Percentiles rank a stretch among this genome's conserved stretches.
phyloP scores from a whole-genome alignment of 2,888 invertebrate species.

The Chloroclystis v-ata region DNA sequence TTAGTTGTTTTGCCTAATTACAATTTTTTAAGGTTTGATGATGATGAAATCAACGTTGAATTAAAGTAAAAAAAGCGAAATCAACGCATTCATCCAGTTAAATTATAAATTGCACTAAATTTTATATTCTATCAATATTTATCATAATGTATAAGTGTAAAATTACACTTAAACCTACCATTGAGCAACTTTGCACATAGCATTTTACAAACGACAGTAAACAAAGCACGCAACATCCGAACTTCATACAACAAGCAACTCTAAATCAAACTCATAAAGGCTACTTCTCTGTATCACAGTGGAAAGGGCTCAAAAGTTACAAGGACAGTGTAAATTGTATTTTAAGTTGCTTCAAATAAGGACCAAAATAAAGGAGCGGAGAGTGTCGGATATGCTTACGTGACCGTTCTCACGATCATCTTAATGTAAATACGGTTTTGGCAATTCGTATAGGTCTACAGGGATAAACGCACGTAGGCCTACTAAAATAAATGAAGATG shows the following conservation, averaged over 20 bases:
- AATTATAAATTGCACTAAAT: too few relatives aligned
- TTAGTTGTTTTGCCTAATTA: too few relatives aligned
- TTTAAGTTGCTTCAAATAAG: conserved; percentile 2
- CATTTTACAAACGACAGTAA: conserved; percentile 3
- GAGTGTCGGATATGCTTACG: conserved; percentile 23
- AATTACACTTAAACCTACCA: neutral
- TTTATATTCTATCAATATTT: too few relatives aligned
- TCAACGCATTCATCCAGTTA: too few relatives aligned
- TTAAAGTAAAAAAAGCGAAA: too few relatives aligned
- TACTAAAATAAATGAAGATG: neutral
- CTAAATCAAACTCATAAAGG: neutral
- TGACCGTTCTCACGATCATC: conserved; percentile 26
- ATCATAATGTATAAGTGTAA: too few relatives aligned
- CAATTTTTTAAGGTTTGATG: too few relatives aligned
- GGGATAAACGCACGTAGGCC: conserved; percentile 8
- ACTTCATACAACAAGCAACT: neutral
- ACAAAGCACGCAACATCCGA: neutral
- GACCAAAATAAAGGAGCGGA: conserved; percentile 15
- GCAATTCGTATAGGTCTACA: conserved; percentile 8
- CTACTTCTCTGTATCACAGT: neutral
- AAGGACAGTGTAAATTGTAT: conserved; percentile 11
- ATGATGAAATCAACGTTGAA: too few relatives aligned
- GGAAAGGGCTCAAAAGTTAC: conserved; percentile 13
- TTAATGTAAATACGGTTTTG: conserved; percentile 22
- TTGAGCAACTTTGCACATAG: conserved; percentile 13